Conservation (phyloP, 2,113 vertebrate species). For the Tor tambroides region DNA sequence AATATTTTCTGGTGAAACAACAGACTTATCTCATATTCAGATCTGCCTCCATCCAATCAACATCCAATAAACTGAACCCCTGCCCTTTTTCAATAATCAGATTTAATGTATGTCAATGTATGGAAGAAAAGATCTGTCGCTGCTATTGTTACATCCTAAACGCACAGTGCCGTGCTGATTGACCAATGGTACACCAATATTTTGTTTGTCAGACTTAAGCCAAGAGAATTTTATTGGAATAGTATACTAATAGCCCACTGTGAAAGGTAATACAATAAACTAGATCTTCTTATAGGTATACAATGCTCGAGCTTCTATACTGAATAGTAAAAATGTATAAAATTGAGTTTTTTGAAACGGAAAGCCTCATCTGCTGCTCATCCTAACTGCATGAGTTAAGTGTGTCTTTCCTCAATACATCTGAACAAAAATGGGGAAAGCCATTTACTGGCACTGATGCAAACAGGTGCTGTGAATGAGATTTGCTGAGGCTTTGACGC, state of each 20-base stretch:
- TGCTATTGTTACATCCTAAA: neutral
- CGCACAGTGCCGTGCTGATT: neutral
- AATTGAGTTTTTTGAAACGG: neutral
- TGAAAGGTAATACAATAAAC: neutral
- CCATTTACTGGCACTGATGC: constrained; percentile 3
- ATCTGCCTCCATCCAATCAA: neutral
- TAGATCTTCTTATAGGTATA: neutral
- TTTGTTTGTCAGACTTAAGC: neutral
- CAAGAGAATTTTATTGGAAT: neutral
- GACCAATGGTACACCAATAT: neutral
- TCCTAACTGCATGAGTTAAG: neutral
- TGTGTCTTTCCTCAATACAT: neutral
- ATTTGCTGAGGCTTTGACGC: constrained; percentile 29
- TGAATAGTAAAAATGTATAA: neutral
- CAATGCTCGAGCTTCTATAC: neutral
- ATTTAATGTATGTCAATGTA: neutral
- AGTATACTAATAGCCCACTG: neutral
- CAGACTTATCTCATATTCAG: neutral
- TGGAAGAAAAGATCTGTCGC: neutral
- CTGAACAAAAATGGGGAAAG: constrained; percentile 7
- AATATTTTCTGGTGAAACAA: neutral
- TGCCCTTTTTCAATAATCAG: neutral
- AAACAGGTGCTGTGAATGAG: constrained; percentile 34
- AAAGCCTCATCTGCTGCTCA: constrained; percentile 15
- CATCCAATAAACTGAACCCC: neutral